Evolutionary conservation across 2,113 vertebrate species (phyloP).

Genomic region (Caracal caracal): DNA sequence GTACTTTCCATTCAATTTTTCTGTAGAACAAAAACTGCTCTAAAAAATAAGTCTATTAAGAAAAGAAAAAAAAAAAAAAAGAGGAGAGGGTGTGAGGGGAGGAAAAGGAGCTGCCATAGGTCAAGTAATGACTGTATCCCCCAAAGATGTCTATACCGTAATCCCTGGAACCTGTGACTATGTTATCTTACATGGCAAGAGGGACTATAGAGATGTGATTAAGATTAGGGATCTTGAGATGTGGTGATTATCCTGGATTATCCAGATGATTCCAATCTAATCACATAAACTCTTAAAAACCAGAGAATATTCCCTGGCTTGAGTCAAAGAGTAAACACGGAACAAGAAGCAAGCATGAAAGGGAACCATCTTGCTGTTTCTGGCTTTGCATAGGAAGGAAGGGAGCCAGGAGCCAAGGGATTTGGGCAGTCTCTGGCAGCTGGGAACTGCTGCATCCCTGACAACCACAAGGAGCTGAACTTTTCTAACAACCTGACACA

Average conservation of each 20-base stretch:
- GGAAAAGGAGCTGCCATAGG: background rate
- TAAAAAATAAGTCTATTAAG: background rate
- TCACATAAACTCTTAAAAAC: background rate
- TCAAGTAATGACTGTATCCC: background rate
- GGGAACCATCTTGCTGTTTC: background rate
- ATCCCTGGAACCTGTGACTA: background rate
- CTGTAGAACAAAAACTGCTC: background rate
- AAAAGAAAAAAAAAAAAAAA: background rate
- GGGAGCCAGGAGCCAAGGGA: background rate
- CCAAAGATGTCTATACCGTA: background rate
- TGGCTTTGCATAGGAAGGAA: background rate
- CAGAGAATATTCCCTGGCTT: background rate
- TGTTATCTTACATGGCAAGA: background rate
- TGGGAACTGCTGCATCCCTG: background rate
- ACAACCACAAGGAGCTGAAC: background rate
- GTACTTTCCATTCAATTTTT: background rate
- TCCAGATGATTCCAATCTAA: background rate
- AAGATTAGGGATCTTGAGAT: background rate
- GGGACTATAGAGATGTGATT: background rate
- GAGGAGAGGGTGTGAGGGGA: background rate
- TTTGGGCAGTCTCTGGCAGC: rapidly evolving
- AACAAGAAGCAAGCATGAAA: background rate
- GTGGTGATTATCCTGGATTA: background rate
- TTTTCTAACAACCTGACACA: background rate
- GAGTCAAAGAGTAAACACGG: background rate